Evolutionary conservation across 1,140 invertebrate genomes (phyloP).

Genomic region (Trachelipus rathkii): DNA sequence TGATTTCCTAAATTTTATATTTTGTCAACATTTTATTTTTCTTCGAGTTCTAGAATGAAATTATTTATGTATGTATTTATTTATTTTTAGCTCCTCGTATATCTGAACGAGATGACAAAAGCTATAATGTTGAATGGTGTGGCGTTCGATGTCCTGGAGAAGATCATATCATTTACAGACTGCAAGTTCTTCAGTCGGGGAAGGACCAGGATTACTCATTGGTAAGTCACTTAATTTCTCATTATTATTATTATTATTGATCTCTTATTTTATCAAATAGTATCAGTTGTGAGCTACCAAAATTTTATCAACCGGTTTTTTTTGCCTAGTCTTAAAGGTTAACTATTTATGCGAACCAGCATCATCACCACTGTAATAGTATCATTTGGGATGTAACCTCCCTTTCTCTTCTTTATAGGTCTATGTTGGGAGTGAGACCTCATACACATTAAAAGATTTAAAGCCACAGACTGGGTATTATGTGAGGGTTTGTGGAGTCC

Average conservation of each 20-base stretch:
- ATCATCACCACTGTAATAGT: too few species aligned
- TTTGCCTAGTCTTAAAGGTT: too few species aligned
- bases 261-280: too few species aligned
- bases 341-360: too few species aligned
- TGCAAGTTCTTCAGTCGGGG: constrained; percentile 59
- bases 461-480: constrained; percentile 66
- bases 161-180: constrained; percentile 62
- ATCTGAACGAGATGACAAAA: constrained; percentile 48
- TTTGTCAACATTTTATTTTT: neutral
- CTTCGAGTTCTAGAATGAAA: neutral
- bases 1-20: neutral
- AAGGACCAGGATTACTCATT: constrained; percentile 61
- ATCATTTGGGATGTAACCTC: too few species aligned
- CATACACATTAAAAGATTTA: constrained; percentile 62
- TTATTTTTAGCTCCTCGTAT: constrained; percentile 48
- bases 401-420: constrained; percentile 55
- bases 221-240: constrained; percentile 51
- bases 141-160: constrained; percentile 53
- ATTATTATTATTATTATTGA: too few species aligned
- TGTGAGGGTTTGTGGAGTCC: constrained; percentile 67
- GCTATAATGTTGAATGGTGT: constrained; percentile 53
- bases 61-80: constrained; percentile 21
- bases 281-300: too few species aligned
- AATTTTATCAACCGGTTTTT: too few species aligned
- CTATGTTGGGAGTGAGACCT: constrained; percentile 64